A percentile compares a stretch with the other conserved stretches of the same genome.
Conservation (phyloP, 2,797 vertebrate species). For the Clarias fuscus region DNA sequence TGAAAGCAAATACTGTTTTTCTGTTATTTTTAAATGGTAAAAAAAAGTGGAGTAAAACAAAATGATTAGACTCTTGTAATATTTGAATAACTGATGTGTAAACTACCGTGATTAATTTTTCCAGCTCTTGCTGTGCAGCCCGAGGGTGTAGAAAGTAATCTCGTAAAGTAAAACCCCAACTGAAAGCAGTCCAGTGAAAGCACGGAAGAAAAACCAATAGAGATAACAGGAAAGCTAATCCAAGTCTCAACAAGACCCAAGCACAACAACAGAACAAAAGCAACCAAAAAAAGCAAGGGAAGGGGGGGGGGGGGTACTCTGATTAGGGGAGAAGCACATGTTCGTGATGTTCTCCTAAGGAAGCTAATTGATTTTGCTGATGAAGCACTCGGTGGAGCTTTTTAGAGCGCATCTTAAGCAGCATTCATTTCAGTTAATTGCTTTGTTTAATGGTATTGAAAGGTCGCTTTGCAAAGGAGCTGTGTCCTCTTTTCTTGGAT, state of each 20-base stretch:
- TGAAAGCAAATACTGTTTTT: neutral
- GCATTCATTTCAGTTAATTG: conserved; percentile 77
- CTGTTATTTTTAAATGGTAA: neutral
- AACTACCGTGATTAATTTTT: neutral
- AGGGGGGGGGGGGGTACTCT: neutral
- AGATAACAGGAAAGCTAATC: neutral
- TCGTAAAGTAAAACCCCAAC: neutral
- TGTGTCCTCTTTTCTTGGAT: conserved; percentile 60
- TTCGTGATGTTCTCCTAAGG: conserved; percentile 1
- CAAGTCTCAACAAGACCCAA: neutral
- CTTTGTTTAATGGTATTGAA: conserved; percentile 72
- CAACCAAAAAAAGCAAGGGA: neutral
- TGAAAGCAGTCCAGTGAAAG: neutral
- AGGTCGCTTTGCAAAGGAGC: conserved; percentile 60
- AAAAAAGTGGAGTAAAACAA: neutral
- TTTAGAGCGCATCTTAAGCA: conserved; percentile 61
- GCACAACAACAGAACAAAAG: neutral
- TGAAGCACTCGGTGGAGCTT: conserved; percentile 48
- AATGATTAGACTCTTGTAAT: neutral
- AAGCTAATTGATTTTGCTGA: conserved; percentile 54
- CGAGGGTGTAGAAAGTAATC: neutral
- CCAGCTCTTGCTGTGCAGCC: neutral
- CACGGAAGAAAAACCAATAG: neutral
- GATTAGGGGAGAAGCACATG: conserved; percentile 38
- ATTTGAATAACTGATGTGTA: neutral